phyloP scores from a whole-genome alignment of 2,797 vertebrate genomes.

The Muscicapa comitata region DNA sequence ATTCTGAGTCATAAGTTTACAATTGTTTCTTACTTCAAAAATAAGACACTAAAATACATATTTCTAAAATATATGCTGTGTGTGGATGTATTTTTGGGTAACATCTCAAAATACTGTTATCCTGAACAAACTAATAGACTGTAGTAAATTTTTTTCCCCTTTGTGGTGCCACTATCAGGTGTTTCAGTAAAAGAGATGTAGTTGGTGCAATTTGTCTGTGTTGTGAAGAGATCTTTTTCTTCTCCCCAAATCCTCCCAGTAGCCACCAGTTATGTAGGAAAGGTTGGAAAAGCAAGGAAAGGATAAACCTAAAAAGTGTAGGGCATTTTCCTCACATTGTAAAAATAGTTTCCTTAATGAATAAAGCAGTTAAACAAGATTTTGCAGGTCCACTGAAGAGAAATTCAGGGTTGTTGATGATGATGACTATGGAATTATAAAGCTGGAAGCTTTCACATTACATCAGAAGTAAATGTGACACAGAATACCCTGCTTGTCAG shows the following conservation, averaged over 20 bases:
- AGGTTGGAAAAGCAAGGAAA: background rate
- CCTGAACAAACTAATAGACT: background rate
- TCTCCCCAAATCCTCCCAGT: rapidly evolving
- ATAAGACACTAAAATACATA: rapidly evolving
- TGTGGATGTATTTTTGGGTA: background rate
- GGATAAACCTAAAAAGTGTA: background rate
- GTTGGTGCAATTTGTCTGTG: background rate
- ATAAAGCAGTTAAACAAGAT: background rate
- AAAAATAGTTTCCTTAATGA: background rate
- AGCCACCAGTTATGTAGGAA: background rate
- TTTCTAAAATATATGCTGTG: background rate
- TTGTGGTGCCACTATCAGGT: background rate
- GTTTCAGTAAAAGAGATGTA: background rate
- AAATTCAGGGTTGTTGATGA: background rate
- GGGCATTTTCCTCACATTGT: background rate
- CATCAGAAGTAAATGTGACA: background rate
- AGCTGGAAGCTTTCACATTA: background rate
- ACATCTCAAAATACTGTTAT: background rate
- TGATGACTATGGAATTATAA: background rate
- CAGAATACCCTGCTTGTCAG: background rate
- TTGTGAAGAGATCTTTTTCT: background rate
- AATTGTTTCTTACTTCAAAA: background rate
- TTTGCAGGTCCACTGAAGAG: background rate
- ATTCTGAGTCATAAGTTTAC: background rate
- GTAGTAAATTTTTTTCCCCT: background rate